A percentile compares a stretch with the other conserved stretches of the same genome.
phyloP scores from a whole-genome alignment of 2,113 vertebrate genomes.

The Rhea americana region DNA sequence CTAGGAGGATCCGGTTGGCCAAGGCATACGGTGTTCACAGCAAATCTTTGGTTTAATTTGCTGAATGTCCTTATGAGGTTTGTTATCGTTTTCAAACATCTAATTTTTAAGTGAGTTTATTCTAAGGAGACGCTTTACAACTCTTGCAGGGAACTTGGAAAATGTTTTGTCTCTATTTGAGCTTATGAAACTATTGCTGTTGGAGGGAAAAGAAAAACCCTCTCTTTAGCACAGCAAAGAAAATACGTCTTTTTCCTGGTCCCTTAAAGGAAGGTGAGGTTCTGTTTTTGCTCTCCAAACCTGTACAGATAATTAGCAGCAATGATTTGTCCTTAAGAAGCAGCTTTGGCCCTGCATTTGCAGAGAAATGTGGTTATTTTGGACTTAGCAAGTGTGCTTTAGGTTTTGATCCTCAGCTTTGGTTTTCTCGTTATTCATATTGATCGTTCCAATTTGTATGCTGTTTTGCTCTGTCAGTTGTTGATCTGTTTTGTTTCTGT shows the following conservation, averaged over 20 bases:
- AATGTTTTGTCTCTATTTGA: not conserved
- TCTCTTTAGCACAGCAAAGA: not conserved
- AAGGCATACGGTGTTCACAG: not conserved
- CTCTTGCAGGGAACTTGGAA: not conserved
- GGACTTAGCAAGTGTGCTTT: constrained; percentile 51
- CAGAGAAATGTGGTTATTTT: constrained; percentile 59
- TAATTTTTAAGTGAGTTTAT: not conserved
- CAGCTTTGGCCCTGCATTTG: constrained; percentile 44
- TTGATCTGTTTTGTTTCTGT: constrained; percentile 68
- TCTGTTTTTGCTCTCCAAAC: constrained; percentile 44
- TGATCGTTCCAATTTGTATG: constrained; percentile 74
- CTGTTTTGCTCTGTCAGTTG: constrained; percentile 69
- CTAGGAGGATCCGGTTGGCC: not conserved
- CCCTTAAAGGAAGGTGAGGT: constrained; percentile 13
- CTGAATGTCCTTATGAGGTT: not conserved
- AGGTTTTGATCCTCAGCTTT: constrained; percentile 71
- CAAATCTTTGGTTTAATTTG: constrained; percentile 5
- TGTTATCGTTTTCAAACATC: not conserved
- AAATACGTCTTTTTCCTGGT: constrained; percentile 26
- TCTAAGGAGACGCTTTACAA: not conserved
- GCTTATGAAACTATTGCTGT: not conserved
- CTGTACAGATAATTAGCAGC: constrained; percentile 64
- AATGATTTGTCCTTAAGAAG: constrained; percentile 61
- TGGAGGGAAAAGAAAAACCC: not conserved
- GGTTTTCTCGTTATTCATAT: constrained; percentile 75